phyloP scores from a whole-genome alignment of 2,113 vertebrate genomes.

The Ardeotis arabs region DNA sequence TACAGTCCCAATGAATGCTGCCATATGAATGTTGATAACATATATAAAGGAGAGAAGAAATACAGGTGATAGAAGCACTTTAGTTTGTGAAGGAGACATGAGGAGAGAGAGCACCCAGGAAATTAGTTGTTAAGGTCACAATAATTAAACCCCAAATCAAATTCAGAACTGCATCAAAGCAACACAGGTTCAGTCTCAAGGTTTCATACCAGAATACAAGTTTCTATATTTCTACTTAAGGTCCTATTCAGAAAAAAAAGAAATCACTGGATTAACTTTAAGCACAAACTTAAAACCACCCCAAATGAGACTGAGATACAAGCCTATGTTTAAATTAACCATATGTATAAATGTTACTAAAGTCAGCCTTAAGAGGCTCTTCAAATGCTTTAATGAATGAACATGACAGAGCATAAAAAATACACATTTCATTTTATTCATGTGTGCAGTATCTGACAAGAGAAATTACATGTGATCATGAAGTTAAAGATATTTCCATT shows the following conservation, averaged over 20 bases:
- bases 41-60: not conserved
- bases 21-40: not conserved
- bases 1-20: not conserved
- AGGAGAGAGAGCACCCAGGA: not conserved
- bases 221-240: not conserved
- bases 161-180: not conserved
- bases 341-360: not conserved
- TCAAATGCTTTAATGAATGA: not conserved
- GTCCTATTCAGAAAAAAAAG: not conserved
- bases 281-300: not conserved
- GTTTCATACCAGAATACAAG: not conserved
- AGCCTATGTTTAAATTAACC: not conserved
- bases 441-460: not conserved
- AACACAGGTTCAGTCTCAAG: not conserved
- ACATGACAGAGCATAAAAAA: not conserved
- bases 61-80: not conserved
- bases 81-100: not conserved
- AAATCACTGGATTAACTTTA: not conserved
- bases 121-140: not conserved
- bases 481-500: not conserved
- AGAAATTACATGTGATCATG: not conserved
- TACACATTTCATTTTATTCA: not conserved
- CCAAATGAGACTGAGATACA: not conserved
- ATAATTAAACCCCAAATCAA: slow-evolving; percentile 8
- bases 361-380: not conserved